Evolutionary conservation across 1,140 invertebrate species (phyloP).

Genomic region (Zaprionus tsacasi): DNA sequence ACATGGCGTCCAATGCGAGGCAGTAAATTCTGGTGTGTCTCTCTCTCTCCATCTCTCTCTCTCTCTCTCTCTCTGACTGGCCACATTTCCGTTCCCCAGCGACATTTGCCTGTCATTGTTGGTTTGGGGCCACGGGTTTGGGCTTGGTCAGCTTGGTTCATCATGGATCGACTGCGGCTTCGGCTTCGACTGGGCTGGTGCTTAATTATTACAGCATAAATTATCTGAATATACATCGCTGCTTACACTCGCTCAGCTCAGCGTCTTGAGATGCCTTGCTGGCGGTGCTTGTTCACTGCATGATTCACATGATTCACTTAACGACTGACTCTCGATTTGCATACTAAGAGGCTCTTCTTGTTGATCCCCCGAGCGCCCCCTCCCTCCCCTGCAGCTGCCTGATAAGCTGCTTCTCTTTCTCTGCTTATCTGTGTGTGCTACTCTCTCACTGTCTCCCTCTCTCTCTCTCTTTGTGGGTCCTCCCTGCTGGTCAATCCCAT

Average conservation of each 20-base stretch:
- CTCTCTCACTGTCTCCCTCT: too few relatives aligned
- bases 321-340: slow-evolving; percentile 68
- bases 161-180: neutral
- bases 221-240: slow-evolving; percentile 47
- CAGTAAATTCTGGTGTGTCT: slow-evolving; percentile 32
- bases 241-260: slow-evolving; percentile 5
- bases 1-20: slow-evolving; percentile 34
- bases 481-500: neutral
- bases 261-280: slow-evolving; percentile 59
- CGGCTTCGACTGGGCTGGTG: slow-evolving; percentile 23
- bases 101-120: slow-evolving; percentile 63
- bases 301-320: slow-evolving; percentile 73
- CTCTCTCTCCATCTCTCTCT: neutral
- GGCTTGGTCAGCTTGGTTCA: slow-evolving; percentile 19
- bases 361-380: slow-evolving; percentile 22
- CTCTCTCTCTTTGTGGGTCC: neutral
- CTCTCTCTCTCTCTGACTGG: slow-evolving; percentile 17
- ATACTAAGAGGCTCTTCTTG: slow-evolving; percentile 80
- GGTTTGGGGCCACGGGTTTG: slow-evolving; percentile 7
- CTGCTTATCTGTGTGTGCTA: too few relatives aligned
- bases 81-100: slow-evolving; percentile 40
- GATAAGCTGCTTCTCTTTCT: slow-evolving; percentile 27
- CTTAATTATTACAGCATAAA: slow-evolving; percentile 83
- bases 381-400: slow-evolving; percentile 10
- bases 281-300: slow-evolving; percentile 45